phyloP scores from a whole-genome alignment of 2,797 vertebrate species.

The Halcyon leucocephala region DNA sequence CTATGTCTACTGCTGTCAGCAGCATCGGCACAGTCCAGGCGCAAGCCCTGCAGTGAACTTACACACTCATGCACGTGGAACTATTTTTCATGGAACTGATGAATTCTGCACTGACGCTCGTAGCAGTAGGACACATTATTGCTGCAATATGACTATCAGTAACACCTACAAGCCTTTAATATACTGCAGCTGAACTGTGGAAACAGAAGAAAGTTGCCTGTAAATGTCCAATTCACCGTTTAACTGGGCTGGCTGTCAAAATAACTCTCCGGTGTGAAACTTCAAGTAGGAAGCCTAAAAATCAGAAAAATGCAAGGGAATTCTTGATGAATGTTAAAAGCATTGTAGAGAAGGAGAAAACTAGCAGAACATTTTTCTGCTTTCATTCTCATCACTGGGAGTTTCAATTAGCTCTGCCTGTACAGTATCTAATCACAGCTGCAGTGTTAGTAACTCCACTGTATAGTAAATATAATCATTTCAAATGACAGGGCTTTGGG shows the following conservation, averaged over 20 bases:
- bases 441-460: not conserved
- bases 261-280: not conserved
- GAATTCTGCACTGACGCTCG: not conserved
- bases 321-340: not conserved
- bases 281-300: not conserved
- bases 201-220: constrained; percentile 30
- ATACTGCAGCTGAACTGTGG: constrained; percentile 7
- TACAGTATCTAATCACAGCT: not conserved
- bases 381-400: not conserved
- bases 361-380: not conserved
- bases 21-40: not conserved
- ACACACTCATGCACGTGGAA: not conserved
- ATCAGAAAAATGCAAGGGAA: not conserved
- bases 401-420: constrained; percentile 15
- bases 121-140: not conserved
- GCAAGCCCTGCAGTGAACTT: not conserved
- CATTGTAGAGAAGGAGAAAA: not conserved
- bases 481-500: rapidly evolving
- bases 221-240: constrained; percentile 21
- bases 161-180: constrained; percentile 52
- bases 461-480: not conserved
- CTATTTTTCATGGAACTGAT: constrained; percentile 20
- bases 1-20: not conserved
- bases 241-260: constrained; percentile 2
- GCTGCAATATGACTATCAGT: not conserved